Conservation (phyloP, 2,797 vertebrate genomes). For the Rhynchonycteris naso region DNA sequence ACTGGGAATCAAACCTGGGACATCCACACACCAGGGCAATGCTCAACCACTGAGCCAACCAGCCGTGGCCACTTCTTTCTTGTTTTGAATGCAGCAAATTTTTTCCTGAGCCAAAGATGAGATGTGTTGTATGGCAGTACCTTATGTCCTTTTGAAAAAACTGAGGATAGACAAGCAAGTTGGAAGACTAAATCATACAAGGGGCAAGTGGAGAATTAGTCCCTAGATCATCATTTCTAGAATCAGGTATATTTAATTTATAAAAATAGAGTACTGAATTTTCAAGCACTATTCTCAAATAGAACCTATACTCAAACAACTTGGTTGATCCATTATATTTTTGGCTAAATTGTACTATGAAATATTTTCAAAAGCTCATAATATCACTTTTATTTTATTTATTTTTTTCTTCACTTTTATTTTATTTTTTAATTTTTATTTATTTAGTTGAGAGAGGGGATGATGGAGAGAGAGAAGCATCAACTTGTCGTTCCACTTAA, state of each 20-base stretch:
- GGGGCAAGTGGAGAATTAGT: neutral
- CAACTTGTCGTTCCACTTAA: too few relatives aligned
- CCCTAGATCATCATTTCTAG: neutral
- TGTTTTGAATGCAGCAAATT: neutral
- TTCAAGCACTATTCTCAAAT: neutral
- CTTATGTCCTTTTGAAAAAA: neutral
- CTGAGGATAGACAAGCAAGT: neutral
- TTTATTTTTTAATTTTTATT: too few relatives aligned
- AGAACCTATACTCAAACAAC: neutral
- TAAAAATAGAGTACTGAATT: conserved; percentile 9
- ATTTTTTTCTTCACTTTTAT: neutral
- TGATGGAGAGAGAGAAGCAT: too few relatives aligned
- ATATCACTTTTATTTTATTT: neutral
- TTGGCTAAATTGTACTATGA: neutral
- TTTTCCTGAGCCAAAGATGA: neutral
- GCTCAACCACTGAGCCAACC: too few relatives aligned
- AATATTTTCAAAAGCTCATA: neutral
- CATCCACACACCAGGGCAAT: too few relatives aligned
- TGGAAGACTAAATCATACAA: neutral
- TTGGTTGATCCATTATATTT: neutral
- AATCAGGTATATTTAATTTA: neutral
- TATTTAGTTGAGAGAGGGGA: too few relatives aligned
- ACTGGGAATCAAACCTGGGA: too few relatives aligned
- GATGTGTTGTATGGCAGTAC: neutral
- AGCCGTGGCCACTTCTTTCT: neutral